A percentile compares a stretch with the other conserved stretches of the same genome.
Evolutionary conservation across 2,113 vertebrate species (phyloP).

Genomic region (Brachypteracias leptosomus): DNA sequence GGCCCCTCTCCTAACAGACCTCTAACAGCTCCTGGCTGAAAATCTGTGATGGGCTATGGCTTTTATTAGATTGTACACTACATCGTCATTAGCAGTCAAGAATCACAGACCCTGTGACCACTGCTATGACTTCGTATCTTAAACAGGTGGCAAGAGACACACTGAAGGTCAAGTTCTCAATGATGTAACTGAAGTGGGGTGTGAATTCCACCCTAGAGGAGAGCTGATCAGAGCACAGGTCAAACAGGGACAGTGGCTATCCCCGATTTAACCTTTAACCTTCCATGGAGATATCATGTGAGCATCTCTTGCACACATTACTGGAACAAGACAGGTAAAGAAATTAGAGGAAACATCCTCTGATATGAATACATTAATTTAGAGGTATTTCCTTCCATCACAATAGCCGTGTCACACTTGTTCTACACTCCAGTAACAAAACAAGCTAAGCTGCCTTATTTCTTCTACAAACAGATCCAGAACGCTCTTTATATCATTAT

Average conservation of each 20-base stretch:
- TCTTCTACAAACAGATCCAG: not conserved
- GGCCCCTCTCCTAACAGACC: not conserved
- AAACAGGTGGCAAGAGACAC: not conserved
- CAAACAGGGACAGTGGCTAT: not conserved
- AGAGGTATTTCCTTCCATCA: not conserved
- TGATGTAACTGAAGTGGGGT: not conserved
- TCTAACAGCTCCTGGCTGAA: not conserved
- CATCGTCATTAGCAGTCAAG: not conserved
- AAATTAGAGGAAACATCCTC: not conserved
- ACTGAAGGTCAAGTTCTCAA: not conserved
- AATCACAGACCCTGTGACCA: not conserved
- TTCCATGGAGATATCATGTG: not conserved
- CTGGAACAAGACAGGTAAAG: not conserved
- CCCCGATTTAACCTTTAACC: not conserved
- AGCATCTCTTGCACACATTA: not conserved
- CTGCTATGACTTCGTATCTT: not conserved
- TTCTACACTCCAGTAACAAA: not conserved
- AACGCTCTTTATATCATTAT: not conserved
- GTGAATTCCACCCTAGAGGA: not conserved
- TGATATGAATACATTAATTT: not conserved
- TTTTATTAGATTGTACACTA: not conserved
- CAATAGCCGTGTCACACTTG: not conserved
- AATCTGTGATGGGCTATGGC: not conserved
- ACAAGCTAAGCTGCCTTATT: not conserved
- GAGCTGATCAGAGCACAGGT: not conserved